These are phyloP conservation scores for Unio pictorum DNA, from an alignment of 2,888 invertebrate genomes.

Conservation along the genomic window DNA sequence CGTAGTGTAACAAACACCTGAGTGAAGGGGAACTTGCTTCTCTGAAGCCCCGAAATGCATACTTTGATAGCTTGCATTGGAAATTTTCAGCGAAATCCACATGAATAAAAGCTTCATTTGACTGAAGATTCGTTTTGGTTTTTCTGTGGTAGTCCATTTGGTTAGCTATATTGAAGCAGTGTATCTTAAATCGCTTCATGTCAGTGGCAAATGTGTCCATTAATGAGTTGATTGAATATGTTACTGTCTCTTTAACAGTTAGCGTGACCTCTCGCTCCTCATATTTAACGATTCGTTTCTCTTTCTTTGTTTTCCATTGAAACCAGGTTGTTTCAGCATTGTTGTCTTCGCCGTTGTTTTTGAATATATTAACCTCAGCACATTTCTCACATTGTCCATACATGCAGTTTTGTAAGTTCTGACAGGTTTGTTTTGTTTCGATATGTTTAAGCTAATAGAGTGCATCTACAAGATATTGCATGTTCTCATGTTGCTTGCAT, in stretches of 20 bases:
- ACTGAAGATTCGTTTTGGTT: conserved; percentile 3
- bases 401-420: conserved; percentile 6
- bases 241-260: conserved; percentile 6
- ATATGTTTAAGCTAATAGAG: neutral
- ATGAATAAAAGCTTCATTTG: conserved; percentile 13
- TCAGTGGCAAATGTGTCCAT: conserved; percentile 1
- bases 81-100: conserved; percentile 23
- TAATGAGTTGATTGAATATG: neutral
- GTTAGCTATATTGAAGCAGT: conserved; percentile 5
- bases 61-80: conserved; percentile 9
- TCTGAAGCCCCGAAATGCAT: conserved; percentile 24
- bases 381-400: conserved; percentile 8
- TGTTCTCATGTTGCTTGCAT: neutral
- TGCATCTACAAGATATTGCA: neutral
- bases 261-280: conserved; percentile 4
- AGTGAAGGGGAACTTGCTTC: conserved; percentile 13
- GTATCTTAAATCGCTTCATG: conserved; percentile 6
- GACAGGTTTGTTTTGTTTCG: neutral
- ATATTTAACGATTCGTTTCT: conserved; percentile 7
- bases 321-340: conserved; percentile 4
- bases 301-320: conserved; percentile 7
- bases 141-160: conserved; percentile 4
- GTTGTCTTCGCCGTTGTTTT: neutral
- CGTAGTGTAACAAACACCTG: conserved; percentile 9
- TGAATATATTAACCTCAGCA: neutral